A percentile compares a stretch with the other conserved stretches of the same genome.
Evolutionary conservation across 2,113 vertebrate species (phyloP).

Genomic region (Aix galericulata): DNA sequence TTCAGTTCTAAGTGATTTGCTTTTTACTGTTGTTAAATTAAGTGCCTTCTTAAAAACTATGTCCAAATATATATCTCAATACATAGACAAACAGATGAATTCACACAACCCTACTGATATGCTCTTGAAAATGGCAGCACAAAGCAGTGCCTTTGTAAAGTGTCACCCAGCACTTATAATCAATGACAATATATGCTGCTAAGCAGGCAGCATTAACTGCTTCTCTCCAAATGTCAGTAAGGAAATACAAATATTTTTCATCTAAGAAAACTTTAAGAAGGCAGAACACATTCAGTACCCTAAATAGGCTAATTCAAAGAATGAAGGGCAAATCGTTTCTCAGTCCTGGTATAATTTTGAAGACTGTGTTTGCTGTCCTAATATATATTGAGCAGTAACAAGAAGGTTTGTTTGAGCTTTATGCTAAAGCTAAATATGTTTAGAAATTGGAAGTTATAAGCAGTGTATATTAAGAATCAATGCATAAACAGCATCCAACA

Average conservation of each 20-base stretch:
- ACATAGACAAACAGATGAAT: background rate
- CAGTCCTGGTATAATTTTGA: background rate
- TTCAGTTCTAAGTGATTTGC: background rate
- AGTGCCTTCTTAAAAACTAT: background rate
- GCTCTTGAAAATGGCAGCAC: background rate
- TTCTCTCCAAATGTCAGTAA: background rate
- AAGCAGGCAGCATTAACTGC: background rate
- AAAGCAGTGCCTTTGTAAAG: background rate
- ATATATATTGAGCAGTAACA: background rate
- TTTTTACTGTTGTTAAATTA: background rate
- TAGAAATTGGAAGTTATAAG: background rate
- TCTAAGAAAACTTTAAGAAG: background rate
- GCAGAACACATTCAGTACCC: background rate
- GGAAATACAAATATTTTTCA: background rate
- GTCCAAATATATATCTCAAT: background rate
- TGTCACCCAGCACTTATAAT: background rate
- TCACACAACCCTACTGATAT: background rate
- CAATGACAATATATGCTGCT: background rate
- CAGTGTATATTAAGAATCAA: background rate
- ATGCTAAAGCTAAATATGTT: background rate
- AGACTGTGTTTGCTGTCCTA: background rate
- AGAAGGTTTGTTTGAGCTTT: background rate
- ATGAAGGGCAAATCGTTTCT: background rate
- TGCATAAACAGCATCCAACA: background rate
- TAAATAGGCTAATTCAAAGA: background rate